Percentiles rank a stretch among this genome's conserved stretches.
phyloP scores from a whole-genome alignment of 2,113 vertebrate species.

The Dunckerocampus dactyliophorus region DNA sequence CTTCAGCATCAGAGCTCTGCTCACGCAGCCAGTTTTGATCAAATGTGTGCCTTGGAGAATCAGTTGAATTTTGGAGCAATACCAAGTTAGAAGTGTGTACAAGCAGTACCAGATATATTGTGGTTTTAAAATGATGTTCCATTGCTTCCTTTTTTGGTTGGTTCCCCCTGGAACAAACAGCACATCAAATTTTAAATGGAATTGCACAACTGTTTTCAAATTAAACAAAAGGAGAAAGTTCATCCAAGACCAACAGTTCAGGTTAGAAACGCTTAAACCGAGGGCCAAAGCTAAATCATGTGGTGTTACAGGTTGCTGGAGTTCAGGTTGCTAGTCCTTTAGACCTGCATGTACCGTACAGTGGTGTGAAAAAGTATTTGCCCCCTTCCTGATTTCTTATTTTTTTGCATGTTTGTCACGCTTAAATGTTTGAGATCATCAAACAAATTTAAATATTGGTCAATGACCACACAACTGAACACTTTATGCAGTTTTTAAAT shows the following conservation, averaged over 20 bases:
- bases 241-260: background rate
- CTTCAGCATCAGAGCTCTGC: background rate
- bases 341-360: too few species aligned
- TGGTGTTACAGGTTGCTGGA: too few species aligned
- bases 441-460: too few species aligned
- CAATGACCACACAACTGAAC: too few species aligned
- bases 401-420: too few species aligned
- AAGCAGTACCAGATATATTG: slow-evolving; percentile 45
- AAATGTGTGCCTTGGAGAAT: slow-evolving; percentile 31
- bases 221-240: background rate
- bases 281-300: too few species aligned
- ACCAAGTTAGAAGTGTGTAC: slow-evolving; percentile 42
- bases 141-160: slow-evolving; percentile 28
- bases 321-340: too few species aligned
- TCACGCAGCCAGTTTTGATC: slow-evolving; percentile 41
- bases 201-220: background rate
- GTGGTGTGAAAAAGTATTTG: too few species aligned
- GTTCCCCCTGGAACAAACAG: slow-evolving; percentile 42
- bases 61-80: slow-evolving; percentile 29
- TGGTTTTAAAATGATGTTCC: slow-evolving; percentile 39
- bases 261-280: background rate
- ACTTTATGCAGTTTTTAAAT: too few species aligned
- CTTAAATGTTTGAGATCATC: too few species aligned
- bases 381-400: too few species aligned
- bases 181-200: background rate